Evolutionary conservation across 2,113 vertebrate genomes (phyloP).

Genomic region (Anarhynchus alexandrinus): DNA sequence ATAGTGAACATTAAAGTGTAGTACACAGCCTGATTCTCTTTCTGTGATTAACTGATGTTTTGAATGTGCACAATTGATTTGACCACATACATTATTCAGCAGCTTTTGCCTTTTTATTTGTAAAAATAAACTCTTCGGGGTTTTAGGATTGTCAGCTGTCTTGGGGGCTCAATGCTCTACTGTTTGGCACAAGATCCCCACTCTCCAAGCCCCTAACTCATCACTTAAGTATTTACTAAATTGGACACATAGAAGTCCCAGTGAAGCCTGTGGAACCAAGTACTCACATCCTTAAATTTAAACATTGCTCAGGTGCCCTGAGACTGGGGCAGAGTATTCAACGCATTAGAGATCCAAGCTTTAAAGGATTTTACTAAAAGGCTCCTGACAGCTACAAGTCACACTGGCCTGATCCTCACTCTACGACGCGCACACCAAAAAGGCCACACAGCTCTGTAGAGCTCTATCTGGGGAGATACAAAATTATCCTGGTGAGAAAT

Average conservation of each 20-base stretch:
- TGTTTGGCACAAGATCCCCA: not conserved
- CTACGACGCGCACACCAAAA: too few relatives aligned
- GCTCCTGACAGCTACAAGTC: not conserved
- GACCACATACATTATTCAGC: not conserved
- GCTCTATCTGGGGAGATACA: not conserved
- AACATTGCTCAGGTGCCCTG: not conserved
- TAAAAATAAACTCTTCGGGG: not conserved
- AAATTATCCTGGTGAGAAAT: not conserved
- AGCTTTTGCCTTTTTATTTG: not conserved
- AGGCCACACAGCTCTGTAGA: not conserved
- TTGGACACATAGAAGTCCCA: not conserved
- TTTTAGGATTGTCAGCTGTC: not conserved
- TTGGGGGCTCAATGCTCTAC: not conserved
- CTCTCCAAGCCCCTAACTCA: not conserved
- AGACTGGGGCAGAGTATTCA: not conserved
- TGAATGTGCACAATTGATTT: not conserved
- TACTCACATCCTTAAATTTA: not conserved
- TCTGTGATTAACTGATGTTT: not conserved
- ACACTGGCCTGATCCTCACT: not conserved
- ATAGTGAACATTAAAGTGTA: not conserved
- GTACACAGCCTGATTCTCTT: not conserved
- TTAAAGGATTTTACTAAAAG: not conserved
- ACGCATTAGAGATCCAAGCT: not conserved
- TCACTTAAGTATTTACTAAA: not conserved
- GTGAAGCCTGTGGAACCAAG: not conserved